Evolutionary conservation across 1,140 invertebrate species (phyloP).

Genomic region (Ceratosolen fusciceps): DNA sequence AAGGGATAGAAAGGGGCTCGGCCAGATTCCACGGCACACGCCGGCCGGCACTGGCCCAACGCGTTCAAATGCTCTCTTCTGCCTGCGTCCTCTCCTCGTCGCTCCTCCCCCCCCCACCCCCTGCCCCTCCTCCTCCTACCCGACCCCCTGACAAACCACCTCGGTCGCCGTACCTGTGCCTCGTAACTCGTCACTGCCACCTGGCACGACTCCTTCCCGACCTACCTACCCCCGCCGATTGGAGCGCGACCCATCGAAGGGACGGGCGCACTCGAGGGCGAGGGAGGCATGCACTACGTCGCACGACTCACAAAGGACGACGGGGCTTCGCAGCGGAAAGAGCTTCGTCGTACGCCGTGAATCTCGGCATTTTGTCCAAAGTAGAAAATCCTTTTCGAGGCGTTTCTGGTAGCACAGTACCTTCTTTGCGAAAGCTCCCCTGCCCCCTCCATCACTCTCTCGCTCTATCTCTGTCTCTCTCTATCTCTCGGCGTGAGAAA

Average conservation of each 20-base stretch:
- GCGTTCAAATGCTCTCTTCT: slow-evolving; percentile 6
- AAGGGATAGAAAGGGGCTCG: background rate
- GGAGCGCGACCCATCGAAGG: background rate
- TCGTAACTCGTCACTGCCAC: background rate
- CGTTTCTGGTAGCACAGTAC: background rate
- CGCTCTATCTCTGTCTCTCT: no score
- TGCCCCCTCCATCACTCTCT: background rate
- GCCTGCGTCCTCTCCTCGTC: no score
- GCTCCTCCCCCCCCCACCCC: no score
- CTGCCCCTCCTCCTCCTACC: no score
- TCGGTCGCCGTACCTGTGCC: slow-evolving; percentile 16
- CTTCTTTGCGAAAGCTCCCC: background rate
- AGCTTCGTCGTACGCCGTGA: background rate
- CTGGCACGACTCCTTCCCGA: background rate
- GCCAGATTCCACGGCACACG: background rate
- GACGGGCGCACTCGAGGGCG: background rate
- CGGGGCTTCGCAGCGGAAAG: no score
- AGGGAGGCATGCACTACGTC: background rate
- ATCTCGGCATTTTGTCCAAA: background rate
- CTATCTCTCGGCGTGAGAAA: no score
- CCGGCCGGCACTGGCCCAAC: background rate
- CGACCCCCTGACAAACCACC: no score
- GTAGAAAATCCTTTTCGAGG: slow-evolving; percentile 4
- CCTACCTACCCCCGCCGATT: background rate
- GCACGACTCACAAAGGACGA: background rate